A percentile compares a stretch with the other conserved stretches of the same genome.
Conservation (phyloP, 2,888 invertebrate genomes). For the Andrena hattorfiana region DNA sequence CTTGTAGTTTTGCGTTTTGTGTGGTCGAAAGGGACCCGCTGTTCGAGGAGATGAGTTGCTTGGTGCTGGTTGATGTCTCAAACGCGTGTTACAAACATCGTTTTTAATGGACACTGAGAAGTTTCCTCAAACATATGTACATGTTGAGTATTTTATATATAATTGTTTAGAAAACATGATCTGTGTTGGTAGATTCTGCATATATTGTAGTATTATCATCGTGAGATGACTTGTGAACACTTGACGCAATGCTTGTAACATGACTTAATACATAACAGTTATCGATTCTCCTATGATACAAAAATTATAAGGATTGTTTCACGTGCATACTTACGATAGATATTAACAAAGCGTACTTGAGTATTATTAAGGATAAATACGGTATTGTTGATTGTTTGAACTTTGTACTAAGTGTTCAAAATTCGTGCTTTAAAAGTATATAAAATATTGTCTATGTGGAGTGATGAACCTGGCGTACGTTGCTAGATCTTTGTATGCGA, state of each 20-base stretch:
- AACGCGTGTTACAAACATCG: constrained; percentile 39
- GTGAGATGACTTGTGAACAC: constrained; percentile 45
- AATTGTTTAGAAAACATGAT: constrained; percentile 52
- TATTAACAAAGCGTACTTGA: constrained; percentile 63
- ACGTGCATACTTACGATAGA: constrained; percentile 56
- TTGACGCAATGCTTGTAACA: constrained; percentile 51
- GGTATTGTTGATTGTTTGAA: constrained; percentile 53
- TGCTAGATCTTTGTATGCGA: constrained; percentile 32
- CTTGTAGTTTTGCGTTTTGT: constrained; percentile 31
- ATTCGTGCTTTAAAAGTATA: constrained; percentile 41
- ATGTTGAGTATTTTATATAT: constrained; percentile 61
- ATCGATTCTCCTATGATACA: constrained; percentile 38
- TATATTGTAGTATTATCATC: constrained; percentile 47
- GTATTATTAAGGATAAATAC: constrained; percentile 52
- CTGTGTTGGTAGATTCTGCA: constrained; percentile 52
- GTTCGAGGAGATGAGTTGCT: constrained; percentile 26
- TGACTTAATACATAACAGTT: constrained; percentile 46
- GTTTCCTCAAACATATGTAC: constrained; percentile 46
- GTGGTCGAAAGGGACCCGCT: constrained; percentile 22
- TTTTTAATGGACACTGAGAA: constrained; percentile 39
- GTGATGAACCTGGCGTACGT: constrained; percentile 34
- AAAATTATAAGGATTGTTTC: constrained; percentile 44
- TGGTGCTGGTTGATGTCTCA: constrained; percentile 57
- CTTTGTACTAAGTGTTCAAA: constrained; percentile 47
- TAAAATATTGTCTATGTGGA: constrained; percentile 37